A percentile compares a stretch with the other conserved stretches of the same genome.
phyloP scores from a whole-genome alignment of 2,888 invertebrate species.

The Reticulitermes lucifugus region DNA sequence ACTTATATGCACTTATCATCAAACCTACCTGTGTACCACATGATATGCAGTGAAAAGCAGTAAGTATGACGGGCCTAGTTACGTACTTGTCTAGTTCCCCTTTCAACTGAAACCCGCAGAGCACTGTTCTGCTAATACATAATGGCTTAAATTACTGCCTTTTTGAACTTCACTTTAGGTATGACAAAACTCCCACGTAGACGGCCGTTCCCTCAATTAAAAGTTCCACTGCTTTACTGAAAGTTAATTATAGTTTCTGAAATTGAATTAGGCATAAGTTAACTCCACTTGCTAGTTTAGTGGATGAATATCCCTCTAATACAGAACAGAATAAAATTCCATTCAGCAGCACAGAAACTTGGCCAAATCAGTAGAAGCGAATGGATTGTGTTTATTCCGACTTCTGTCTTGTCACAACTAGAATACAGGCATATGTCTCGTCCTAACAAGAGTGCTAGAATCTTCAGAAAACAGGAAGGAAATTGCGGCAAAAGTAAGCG shows the following conservation, averaged over 20 bases:
- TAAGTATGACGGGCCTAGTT: too few relatives aligned
- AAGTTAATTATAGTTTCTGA: background rate
- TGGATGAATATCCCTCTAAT: background rate
- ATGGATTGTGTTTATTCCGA: background rate
- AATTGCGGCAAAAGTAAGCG: too few relatives aligned
- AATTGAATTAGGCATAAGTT: background rate
- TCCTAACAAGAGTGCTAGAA: too few relatives aligned
- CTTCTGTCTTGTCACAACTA: background rate
- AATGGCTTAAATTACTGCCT: background rate
- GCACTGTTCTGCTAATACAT: background rate
- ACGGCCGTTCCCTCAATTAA: background rate
- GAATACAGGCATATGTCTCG: background rate
- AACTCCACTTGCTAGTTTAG: background rate
- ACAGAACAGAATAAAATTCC: background rate
- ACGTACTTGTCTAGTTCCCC: too few relatives aligned
- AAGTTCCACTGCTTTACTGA: background rate
- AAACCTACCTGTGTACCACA: too few relatives aligned
- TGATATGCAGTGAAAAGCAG: too few relatives aligned
- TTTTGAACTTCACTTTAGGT: background rate
- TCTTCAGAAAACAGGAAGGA: too few relatives aligned
- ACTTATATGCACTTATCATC: too few relatives aligned
- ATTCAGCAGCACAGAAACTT: background rate
- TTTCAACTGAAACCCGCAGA: too few relatives aligned
- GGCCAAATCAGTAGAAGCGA: background rate
- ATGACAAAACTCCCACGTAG: background rate